These are phyloP conservation scores for Triplophysa rosa DNA, from an alignment of 2,113 vertebrate genomes.

Conservation along the genomic window DNA sequence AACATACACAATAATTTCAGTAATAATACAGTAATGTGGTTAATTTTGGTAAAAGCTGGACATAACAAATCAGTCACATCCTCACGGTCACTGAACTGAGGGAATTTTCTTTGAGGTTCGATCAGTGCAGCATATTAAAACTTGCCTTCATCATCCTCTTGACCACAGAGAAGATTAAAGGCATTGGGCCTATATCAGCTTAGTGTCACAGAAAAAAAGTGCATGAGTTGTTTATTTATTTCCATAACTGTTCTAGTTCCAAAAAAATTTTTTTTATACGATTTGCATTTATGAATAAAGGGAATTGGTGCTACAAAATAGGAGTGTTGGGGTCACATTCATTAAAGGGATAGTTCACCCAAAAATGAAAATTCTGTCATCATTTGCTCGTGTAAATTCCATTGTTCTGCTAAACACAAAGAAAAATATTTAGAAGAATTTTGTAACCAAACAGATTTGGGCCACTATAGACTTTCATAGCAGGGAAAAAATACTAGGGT, in stretches of 20 bases:
- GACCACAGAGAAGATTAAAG: background rate
- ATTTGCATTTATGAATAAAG: background rate
- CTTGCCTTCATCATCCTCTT: constrained; percentile 3
- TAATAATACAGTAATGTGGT: background rate
- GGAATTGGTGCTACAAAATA: background rate
- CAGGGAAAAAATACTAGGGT: no score
- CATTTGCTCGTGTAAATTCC: no score
- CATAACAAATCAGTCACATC: constrained; percentile 23
- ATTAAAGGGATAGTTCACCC: no score
- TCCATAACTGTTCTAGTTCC: background rate
- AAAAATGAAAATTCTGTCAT: background rate
- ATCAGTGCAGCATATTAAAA: constrained; percentile 17
- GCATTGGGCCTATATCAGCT: background rate
- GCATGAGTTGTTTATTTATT: background rate
- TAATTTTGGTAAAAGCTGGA: constrained; percentile 42
- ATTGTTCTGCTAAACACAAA: no score
- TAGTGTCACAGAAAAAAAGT: background rate
- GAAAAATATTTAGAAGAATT: no score
- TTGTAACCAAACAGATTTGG: no score
- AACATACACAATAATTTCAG: background rate
- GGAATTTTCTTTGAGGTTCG: background rate
- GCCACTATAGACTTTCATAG: no score
- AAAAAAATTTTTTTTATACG: background rate
- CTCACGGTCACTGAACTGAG: constrained; percentile 7
- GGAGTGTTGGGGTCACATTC: no score